Base-by-base conservation (phyloP, 2,113 vertebrate genomes). In the Salvelinus alpinus region DNA sequence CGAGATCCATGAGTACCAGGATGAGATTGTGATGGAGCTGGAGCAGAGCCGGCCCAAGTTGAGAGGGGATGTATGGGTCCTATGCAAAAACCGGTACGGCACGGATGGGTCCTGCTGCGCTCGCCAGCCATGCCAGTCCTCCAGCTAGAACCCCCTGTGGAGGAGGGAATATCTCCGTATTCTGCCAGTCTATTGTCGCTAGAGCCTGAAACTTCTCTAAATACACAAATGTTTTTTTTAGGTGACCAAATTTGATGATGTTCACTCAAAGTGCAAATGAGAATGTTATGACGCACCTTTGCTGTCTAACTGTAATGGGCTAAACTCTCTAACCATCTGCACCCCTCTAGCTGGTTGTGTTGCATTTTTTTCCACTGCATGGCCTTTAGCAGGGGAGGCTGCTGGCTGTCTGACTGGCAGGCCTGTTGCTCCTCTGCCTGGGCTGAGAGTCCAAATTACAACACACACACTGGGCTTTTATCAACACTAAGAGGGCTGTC, bases 21-120 rank as follows among this genome's bases (percentile, higher is more conserved):
- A 99, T 20, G 96, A 96, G 75, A 99, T 99, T 16, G 97, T 99
- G 81, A 92, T 92, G 20, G 97, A 99, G 81, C 92, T 99, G 14
- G 94, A 98, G 83, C 96, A 73, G 85, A 91, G 91, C 47, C 87
- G 98, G 69, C 96, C 96, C 0, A 97, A 95, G 89, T 90, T 94
- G 47, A 96, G 93, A 86, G 95, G 97, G 0, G 0, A 87, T 96
- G 2, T 96, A 95, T 38, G 95, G 95, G 62, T 94, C 92, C 69
- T 95, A 92, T 71, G 51, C 88, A 0, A 95, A 92, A 88, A 92
- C 95, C 18, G 95, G 97, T 97, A 90, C 12, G 13, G 8, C 71
- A 47, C 31, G n/a, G 67, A 31, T 14, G 24, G 24, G 3, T n/a
- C 25, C n/a, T 24, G n/a, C n/a, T 62, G 59, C n/a, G 1, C 59